These are phyloP conservation scores for Carduelis carduelis DNA, from an alignment of 2,797 vertebrate species.

Conservation along the genomic window DNA sequence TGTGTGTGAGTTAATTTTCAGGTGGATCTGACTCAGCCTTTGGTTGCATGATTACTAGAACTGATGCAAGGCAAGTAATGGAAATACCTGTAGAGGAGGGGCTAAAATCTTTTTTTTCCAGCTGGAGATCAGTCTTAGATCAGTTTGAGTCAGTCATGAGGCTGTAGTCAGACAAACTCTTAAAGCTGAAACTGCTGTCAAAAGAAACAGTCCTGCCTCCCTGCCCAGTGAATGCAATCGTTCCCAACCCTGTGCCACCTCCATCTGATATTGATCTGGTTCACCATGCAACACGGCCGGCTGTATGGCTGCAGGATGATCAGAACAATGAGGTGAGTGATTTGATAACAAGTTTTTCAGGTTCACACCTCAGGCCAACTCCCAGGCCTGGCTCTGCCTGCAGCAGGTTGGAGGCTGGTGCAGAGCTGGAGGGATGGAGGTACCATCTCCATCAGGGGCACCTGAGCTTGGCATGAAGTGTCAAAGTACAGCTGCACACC, in stretches of 20 bases:
- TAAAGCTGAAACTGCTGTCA: neutral
- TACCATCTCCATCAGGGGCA: neutral
- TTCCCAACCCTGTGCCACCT: neutral
- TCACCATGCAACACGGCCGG: neutral
- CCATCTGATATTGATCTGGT: neutral
- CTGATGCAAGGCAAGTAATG: neutral
- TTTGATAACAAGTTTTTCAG: neutral
- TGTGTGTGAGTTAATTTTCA: neutral
- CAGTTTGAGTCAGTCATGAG: neutral
- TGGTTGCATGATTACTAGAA: neutral
- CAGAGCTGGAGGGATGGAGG: neutral
- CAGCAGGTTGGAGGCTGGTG: neutral
- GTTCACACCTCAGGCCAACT: neutral
- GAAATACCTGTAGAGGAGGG: neutral
- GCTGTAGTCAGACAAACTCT: neutral
- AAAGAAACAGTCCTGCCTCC: neutral
- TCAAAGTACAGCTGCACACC: fast-evolving
- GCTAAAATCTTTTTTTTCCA: neutral
- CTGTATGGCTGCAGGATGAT: neutral
- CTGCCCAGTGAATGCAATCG: neutral
- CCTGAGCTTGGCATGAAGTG: neutral
- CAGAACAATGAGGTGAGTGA: neutral
- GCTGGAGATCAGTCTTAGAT: neutral
- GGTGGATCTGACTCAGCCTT: neutral
- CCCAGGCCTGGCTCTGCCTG: neutral